These are phyloP conservation scores for Nemoura dubitans DNA, from an alignment of 2,888 invertebrate genomes.

Conservation along the genomic window DNA sequence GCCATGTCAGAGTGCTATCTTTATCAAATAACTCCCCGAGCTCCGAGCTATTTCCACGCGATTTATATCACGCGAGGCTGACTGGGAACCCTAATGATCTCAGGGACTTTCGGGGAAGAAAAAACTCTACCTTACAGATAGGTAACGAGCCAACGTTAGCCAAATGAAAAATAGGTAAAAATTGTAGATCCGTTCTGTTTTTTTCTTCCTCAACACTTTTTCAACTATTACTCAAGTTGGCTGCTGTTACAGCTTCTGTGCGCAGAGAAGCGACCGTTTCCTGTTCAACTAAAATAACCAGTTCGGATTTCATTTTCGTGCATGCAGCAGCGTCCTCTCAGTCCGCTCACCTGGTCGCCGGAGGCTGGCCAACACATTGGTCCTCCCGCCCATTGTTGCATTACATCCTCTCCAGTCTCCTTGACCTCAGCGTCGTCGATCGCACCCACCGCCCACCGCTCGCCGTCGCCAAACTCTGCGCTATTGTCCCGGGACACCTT, in stretches of 20 bases:
- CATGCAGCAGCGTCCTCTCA: neutral
- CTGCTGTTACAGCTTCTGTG: constrained; percentile 10
- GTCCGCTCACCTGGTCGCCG: neutral
- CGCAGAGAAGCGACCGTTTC: constrained; percentile 16
- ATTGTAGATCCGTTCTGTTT: neutral
- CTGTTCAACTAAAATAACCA: constrained; percentile 26
- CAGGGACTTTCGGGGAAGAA: constrained; percentile 19
- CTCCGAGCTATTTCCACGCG: constrained; percentile 31
- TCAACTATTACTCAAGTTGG: neutral
- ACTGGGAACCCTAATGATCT: constrained; percentile 29
- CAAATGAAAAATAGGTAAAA: neutral
- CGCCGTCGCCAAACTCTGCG: neutral
- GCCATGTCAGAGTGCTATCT: constrained; percentile 23
- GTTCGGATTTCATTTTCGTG: constrained; percentile 18
- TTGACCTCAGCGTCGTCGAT: neutral
- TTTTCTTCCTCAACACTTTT: neutral
- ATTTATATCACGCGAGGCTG: constrained; percentile 13
- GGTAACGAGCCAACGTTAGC: constrained; percentile 15
- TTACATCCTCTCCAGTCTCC: too few relatives aligned
- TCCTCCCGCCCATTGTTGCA: neutral
- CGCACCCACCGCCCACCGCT: neutral
- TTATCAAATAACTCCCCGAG: neutral
- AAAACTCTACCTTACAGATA: constrained; percentile 21
- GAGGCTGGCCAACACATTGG: neutral
- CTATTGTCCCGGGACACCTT: neutral